These are phyloP conservation scores for Cryptosula pallasiana DNA, from an alignment of 2,888 invertebrate species.

Conservation along the genomic window DNA sequence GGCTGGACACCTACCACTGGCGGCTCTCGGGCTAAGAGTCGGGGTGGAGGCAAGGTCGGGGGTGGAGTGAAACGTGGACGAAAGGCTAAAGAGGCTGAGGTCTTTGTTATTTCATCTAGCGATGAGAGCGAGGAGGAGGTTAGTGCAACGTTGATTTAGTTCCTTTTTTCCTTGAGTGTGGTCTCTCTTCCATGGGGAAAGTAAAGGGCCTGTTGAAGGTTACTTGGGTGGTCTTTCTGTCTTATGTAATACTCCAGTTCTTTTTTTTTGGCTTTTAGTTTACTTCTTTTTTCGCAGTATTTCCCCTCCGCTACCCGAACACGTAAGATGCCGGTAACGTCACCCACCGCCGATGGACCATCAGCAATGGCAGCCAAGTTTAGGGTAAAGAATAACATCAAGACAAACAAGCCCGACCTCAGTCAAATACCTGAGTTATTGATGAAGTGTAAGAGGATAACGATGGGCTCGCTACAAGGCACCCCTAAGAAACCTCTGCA, in stretches of 20 bases:
- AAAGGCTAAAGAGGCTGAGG: constrained; percentile 9
- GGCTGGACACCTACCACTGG: neutral
- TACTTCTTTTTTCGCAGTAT: neutral
- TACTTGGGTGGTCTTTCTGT: no score
- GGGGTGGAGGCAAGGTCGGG: neutral
- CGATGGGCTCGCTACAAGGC: constrained; percentile 17
- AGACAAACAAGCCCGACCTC: neutral
- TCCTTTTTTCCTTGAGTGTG: no score
- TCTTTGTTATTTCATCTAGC: neutral
- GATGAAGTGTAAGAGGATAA: constrained; percentile 7
- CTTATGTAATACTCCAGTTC: no score
- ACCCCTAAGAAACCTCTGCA: constrained; percentile 9
- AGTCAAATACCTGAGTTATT: neutral
- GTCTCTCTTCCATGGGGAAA: no score
- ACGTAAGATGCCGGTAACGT: neutral
- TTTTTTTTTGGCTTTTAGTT: neutral
- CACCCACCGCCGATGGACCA: neutral
- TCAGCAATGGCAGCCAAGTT: neutral
- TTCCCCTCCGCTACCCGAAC: neutral
- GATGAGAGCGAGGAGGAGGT: neutral
- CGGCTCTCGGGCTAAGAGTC: neutral
- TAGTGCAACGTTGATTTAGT: no score
- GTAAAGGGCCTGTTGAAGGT: no score
- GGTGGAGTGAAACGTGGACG: neutral
- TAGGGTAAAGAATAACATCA: neutral